Percentiles rank a stretch among this genome's conserved stretches.
Conservation (phyloP, 1,140 invertebrate genomes). For the Antheraea pernyi region DNA sequence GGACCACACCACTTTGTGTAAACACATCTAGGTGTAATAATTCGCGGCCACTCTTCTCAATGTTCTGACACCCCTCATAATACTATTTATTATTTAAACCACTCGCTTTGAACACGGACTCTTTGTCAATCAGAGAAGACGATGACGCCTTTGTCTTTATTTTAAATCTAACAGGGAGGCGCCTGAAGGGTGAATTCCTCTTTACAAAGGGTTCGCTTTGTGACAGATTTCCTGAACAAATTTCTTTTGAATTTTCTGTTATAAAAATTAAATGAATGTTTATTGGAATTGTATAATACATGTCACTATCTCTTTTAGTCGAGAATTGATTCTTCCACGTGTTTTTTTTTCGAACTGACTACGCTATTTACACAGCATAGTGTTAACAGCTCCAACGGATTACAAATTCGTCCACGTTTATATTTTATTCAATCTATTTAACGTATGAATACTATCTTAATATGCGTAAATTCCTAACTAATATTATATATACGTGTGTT, state of each 20-base stretch:
- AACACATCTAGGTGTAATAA: not conserved
- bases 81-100: constrained; percentile 4
- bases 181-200: not conserved
- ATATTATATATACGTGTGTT: no score
- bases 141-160: not conserved
- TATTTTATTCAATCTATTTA: no score
- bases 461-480: no score
- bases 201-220: not conserved
- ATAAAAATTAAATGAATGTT: not conserved
- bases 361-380: no score
- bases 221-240: constrained; percentile 4
- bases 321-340: no score
- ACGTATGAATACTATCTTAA: no score
- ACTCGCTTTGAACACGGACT: not conserved
- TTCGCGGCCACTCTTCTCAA: not conserved
- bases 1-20: not conserved
- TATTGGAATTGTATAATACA: not conserved
- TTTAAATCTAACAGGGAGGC: not conserved
- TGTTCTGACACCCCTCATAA: not conserved
- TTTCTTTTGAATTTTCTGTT: not conserved
- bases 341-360: no score
- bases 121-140: not conserved
- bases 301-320: no score
- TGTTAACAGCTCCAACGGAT: no score
- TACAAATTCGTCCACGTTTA: no score